Evolutionary conservation across 2,113 vertebrate genomes (phyloP), one percentile per base, ranked within the genome.

Genomic region (Pedetes capensis): DNA sequence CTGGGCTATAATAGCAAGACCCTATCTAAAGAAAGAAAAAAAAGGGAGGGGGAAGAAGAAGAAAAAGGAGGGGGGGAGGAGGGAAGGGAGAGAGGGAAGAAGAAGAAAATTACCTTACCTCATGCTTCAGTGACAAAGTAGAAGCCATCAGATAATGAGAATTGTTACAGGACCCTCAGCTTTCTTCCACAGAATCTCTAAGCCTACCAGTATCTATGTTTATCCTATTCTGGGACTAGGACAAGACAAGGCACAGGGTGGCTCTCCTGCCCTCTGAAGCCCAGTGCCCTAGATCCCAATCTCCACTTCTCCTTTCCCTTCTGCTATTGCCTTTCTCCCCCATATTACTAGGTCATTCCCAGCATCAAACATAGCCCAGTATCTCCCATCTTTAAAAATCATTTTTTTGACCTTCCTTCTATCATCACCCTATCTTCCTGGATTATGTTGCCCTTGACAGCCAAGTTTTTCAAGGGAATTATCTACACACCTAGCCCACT

Each of bases 321-420:
- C 20, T 11, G n/a, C 74, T 61, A 72, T 69, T 87, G 12, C 2
- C 23, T 75, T 92, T 75, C 29, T 25, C 16, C 61, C 39, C n/a
- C n/a, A n/a, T n/a, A n/a, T n/a, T 59, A 27, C 63, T 53, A 34
- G 81, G 51, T 84, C 81, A 84, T 68, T 68, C 89, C 80, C 39
- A 88, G 53, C 39, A 93, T 44, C 59, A 74, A 84, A 87, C 22
- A 51, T 57, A 92, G 76, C 91, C 64, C 86, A 84, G n/a, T 83
- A 85, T 32, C 83, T 55, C 64, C 44, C 57, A 85, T 91, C 72
- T 91, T 42, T n/a, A 94, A 78, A 42, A 85, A 29, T 49, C 14
- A 89, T 81, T 51, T 27, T n/a, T 89, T 87, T 94, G 44, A 37
- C 63, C 25, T n/a, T 85, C 11, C 12, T 72, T 18, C 53, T 75